Evolutionary conservation across 2,888 invertebrate genomes (phyloP).

Genomic region (Petrophora chlorosata): DNA sequence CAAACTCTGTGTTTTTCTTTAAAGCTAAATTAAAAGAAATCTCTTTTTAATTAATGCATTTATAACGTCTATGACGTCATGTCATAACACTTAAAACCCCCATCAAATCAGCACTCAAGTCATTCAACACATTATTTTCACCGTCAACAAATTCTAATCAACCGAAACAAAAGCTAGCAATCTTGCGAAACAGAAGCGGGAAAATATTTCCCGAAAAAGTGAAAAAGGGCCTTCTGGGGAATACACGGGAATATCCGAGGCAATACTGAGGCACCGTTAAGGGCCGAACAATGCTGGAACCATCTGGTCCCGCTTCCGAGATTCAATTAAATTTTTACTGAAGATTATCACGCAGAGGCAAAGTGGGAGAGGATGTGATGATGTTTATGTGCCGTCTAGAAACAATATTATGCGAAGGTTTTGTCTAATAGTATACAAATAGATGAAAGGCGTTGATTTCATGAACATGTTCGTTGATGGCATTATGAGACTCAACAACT

Average conservation of each 20-base stretch:
- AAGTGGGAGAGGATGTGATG: conserved; percentile 30
- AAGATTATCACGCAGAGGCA: conserved; percentile 81
- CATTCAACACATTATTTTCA: conserved; percentile 24
- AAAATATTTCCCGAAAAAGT: conserved; percentile 50
- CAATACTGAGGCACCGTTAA: conserved; percentile 36
- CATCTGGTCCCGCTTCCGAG: conserved; percentile 70
- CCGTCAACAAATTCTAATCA: conserved; percentile 36
- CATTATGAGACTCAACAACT: no score
- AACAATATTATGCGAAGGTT: no score
- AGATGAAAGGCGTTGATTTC: no score
- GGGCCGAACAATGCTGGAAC: conserved; percentile 58
- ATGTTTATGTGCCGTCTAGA: conserved; percentile 36
- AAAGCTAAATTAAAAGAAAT: no score
- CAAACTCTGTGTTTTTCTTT: no score
- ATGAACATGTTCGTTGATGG: no score
- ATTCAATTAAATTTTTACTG: conserved; percentile 84
- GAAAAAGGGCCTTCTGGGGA: conserved; percentile 52
- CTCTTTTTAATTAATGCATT: no score
- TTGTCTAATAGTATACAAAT: no score
- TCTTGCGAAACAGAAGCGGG: conserved; percentile 37
- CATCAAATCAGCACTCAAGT: conserved; percentile 19
- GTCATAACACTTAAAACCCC: neutral
- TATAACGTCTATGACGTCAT: no score
- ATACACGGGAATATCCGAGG: conserved; percentile 51
- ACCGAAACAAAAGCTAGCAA: conserved; percentile 32